phyloP scores from a whole-genome alignment of 2,797 vertebrate species.

The Argyrosomus regius region DNA sequence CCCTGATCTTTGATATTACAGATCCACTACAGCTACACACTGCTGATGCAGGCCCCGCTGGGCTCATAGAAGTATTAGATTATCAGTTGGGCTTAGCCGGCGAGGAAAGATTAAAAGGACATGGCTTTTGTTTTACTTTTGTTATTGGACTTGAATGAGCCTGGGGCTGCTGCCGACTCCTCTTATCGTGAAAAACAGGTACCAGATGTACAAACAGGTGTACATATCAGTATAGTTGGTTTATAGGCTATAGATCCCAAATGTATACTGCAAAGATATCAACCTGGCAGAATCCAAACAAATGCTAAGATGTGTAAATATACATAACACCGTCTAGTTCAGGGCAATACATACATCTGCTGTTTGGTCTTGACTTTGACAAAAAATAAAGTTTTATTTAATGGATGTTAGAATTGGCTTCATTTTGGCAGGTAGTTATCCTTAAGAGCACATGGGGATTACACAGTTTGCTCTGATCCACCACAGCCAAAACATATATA shows the following conservation, averaged over 20 bases:
- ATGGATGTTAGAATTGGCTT: conserved; percentile 28
- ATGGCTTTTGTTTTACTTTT: conserved; percentile 42
- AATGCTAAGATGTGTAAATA: conserved; percentile 44
- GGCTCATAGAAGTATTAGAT: conserved; percentile 38
- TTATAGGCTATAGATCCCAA: conserved; percentile 27
- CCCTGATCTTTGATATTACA: conserved; percentile 21
- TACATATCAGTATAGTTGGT: conserved; percentile 36
- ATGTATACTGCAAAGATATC: conserved; percentile 42
- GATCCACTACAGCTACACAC: conserved; percentile 2
- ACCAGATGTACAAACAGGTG: conserved; percentile 65
- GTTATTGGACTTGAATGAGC: conserved; percentile 30
- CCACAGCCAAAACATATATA: not conserved
- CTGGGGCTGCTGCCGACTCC: not conserved
- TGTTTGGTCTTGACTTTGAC: conserved; percentile 49
- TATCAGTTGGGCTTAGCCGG: conserved; percentile 30
- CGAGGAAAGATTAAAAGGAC: conserved; percentile 51
- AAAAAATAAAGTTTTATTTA: conserved; percentile 34
- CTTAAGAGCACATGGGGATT: conserved; percentile 17
- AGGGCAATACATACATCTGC: conserved; percentile 48
- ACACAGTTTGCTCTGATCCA: not conserved
- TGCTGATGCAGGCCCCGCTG: conserved; percentile 3
- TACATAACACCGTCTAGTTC: not conserved
- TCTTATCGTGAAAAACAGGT: conserved; percentile 55
- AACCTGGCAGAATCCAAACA: conserved; percentile 41
- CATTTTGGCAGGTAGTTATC: conserved; percentile 25